These are phyloP conservation scores for Procapra przewalskii DNA, from an alignment of 2,113 vertebrate genomes.

Conservation along the genomic window DNA sequence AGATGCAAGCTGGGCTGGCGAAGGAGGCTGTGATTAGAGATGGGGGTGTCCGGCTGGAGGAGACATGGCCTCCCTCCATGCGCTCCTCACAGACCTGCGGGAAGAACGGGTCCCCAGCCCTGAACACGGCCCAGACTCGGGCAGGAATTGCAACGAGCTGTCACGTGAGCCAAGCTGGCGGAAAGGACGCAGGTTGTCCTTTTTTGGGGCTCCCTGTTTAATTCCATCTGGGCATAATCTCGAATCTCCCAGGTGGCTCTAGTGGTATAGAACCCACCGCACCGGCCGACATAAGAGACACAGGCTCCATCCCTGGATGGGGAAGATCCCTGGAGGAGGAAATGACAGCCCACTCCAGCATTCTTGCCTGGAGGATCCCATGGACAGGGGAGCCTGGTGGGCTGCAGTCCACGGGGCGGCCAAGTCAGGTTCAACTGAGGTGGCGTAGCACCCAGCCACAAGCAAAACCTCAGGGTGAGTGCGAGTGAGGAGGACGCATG, in stretches of 20 bases:
- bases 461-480: not conserved
- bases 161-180: not conserved
- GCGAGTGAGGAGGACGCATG: rapidly evolving
- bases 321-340: not conserved
- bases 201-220: not conserved
- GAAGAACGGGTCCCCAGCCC: not conserved
- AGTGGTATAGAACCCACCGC: not conserved
- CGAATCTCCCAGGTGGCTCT: not conserved
- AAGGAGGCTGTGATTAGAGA: not conserved
- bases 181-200: not conserved
- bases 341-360: not conserved
- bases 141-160: not conserved
- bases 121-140: not conserved
- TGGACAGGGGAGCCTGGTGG: not conserved
- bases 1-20: not conserved
- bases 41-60: not conserved
- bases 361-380: not conserved
- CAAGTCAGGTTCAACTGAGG: not conserved
- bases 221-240: not conserved
- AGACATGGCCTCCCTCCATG: rapidly evolving
- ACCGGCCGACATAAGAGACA: not conserved
- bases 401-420: not conserved
- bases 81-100: not conserved
- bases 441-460: not conserved
- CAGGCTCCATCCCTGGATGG: not conserved